Evolutionary conservation across 2,888 invertebrate genomes (phyloP), one percentile per base, ranked within the genome.

Genomic region (Watsonalla cultraria): DNA sequence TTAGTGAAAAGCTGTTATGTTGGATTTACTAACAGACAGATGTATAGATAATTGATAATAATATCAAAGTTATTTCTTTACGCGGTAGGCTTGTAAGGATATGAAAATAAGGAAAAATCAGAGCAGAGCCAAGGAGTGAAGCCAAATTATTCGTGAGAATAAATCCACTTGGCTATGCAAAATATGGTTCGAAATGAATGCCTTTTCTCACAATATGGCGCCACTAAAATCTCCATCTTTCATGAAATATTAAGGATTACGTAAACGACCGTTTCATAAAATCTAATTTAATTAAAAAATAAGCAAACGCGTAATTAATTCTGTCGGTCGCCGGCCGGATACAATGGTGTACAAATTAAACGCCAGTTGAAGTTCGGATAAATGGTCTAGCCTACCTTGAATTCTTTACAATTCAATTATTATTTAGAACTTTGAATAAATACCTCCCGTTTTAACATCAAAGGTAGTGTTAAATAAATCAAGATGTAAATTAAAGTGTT

Each of bases 251-350:
- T 84, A 80, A 80, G 77, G 87, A 87, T 86, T 83, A 84, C 72
- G 76, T 70, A 74, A 74, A 70, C 78, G 78, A 78, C 75, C 77
- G 79, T 84, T 84, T 80, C 80, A 77, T 80, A 75, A 83, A 82
- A 86, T 84, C 79, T 82, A 83, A 86, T 85, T 88, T 89, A 87
- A 88, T 87, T 85, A 86, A 87, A 86, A 84, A 86, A 84, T 86
- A 87, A 84, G 82, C 77, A 84, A 84, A 83, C 73, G 74, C 49
- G 78, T 82, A 85, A 87, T 87, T 87, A 85, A 84, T 88, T 86
- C 80, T 65, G 70, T 57, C 73, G 65, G 76, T 79, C 75, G 73
- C 69, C 65, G 74, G 70, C 70, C 66, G 70, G 78, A 76, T 80
- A 82, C 79, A 84, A 84, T 83, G 78, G 78, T 70, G 70, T 74